Evolutionary conservation across 2,113 vertebrate species (phyloP), one percentile per base, ranked within the genome.

Genomic region (Chaenogobius annularis): DNA sequence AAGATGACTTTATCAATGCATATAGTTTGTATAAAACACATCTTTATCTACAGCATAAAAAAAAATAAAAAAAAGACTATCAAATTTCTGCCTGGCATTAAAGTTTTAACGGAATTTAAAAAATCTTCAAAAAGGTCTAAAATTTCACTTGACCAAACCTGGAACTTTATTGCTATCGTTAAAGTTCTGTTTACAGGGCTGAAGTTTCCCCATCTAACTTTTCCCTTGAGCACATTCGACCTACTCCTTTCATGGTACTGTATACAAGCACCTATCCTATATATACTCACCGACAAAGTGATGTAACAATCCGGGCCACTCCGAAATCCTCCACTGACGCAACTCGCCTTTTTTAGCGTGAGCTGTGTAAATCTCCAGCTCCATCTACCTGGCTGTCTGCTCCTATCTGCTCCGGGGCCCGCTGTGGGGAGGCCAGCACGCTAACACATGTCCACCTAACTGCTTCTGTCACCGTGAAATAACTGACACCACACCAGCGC

Each of bases 301-400:
- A 90, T 90, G 88, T 76, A 90, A 90, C 72, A 80, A 70, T 76
- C 58, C 47, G 77, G 85, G 83, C 81, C 78, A 70, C 74, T 78
- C 23, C 55, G 86, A 90, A 90, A 90, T 87, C 74, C 63, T 79
- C 69, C 74, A 71, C 82, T 88, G 88, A 90, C 69, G 88, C 88
- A 90, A 90, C 79, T 83, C 74, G 55, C 20, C 54, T 10, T 22
- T 23, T 78, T 37, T 7, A 81, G 77, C 66, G 17, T 17, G 19
- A 81, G 80, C 73, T 75, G 62, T 35, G 82, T 82, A 89, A 87
- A 86, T 72, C 82, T 83, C 58, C 5, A 74, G 3, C 67, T 63
- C 75, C 73, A 83, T 86, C 83, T 80, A 81, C 82, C 85, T 83
- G 75, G 70, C 83, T 88, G 88, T 86, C 88, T 78, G 78, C 66